Conservation (phyloP, 2,888 invertebrate species). For the Macrophya alboannulata region DNA sequence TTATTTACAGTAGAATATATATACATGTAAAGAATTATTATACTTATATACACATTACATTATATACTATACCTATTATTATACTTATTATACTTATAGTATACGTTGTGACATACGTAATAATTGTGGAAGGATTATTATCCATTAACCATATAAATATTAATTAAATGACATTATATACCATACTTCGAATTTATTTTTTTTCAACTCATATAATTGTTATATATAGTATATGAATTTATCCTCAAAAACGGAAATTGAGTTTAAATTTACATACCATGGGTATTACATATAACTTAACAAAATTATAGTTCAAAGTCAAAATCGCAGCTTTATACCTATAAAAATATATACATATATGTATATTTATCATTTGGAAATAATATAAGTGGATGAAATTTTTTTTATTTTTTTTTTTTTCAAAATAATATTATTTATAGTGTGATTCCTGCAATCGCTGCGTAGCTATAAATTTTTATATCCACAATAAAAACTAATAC, state of each 20-base stretch:
- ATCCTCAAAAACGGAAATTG: neutral
- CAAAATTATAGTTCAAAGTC: constrained; percentile 5
- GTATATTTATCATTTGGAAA: neutral
- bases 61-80: neutral
- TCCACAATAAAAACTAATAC: neutral
- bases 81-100: too few species aligned
- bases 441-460: constrained; percentile 25
- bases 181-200: neutral
- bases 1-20: constrained; percentile 57
- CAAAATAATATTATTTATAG: neutral
- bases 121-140: neutral
- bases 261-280: neutral
- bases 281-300: neutral
- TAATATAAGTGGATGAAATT: neutral
- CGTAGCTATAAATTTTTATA: constrained; percentile 10
- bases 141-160: neutral
- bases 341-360: too few species aligned
- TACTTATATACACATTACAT: constrained; percentile 42
- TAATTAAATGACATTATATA: neutral
- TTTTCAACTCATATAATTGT: neutral
- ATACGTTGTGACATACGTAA: too few species aligned
- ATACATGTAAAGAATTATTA: constrained; percentile 57
- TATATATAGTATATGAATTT: neutral
- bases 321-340: constrained; percentile 26
- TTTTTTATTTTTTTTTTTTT: neutral